These are phyloP conservation scores for Lepus oiostolus DNA, from an alignment of 2,797 vertebrate genomes.

Conservation along the genomic window DNA sequence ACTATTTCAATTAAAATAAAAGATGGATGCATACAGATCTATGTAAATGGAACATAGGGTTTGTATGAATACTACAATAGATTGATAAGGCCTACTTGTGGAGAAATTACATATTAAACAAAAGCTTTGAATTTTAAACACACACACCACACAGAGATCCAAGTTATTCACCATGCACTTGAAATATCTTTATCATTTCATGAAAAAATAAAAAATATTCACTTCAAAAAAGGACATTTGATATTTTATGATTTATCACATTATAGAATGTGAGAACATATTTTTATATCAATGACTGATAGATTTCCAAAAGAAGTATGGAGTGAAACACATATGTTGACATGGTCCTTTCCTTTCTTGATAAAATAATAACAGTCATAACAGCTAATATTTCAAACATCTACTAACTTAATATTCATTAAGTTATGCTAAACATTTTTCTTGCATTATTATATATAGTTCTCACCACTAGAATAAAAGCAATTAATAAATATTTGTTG, in stretches of 20 bases:
- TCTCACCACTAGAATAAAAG: not conserved
- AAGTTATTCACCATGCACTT: conserved; percentile 23
- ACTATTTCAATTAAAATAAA: conserved; percentile 54
- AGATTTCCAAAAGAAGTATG: not conserved
- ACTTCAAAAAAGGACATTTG: not conserved
- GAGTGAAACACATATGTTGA: not conserved
- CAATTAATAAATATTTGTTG: not conserved
- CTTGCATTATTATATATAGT: not conserved
- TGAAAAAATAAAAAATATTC: conserved; percentile 17
- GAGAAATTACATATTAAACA: conserved; percentile 33
- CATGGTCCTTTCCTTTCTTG: conserved; percentile 37
- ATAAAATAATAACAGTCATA: conserved; percentile 27
- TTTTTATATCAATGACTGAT: not conserved
- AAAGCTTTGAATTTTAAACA: not conserved
- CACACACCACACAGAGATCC: not conserved
- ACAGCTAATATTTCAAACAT: conserved; percentile 44
- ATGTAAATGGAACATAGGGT: not conserved
- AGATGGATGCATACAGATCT: not conserved
- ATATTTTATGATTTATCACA: not conserved
- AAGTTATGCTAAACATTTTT: not conserved
- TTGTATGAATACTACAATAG: not conserved
- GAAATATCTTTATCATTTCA: conserved; percentile 31
- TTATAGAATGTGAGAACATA: conserved; percentile 40
- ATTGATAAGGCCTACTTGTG: not conserved
- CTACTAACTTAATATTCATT: not conserved